phyloP scores from a whole-genome alignment of 2,797 vertebrate species.

The Nothura maculosa region DNA sequence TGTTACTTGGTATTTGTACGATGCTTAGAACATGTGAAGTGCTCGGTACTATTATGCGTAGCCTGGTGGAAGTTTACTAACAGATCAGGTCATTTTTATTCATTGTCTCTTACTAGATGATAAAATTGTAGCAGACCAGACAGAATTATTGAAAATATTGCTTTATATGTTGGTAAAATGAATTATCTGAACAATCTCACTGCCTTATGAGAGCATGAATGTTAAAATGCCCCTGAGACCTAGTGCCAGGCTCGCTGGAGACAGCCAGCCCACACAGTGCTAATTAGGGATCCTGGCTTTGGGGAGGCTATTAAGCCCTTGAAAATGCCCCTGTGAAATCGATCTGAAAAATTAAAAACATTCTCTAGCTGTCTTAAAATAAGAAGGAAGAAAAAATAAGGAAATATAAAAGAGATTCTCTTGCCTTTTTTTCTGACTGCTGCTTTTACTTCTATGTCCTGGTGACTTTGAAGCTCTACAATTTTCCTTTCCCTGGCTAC shows the following conservation, averaged over 20 bases:
- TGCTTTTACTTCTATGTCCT: not conserved
- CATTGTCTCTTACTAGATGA: not conserved
- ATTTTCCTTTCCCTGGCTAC: not conserved
- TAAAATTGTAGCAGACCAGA: not conserved
- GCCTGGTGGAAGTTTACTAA: not conserved
- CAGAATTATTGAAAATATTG: slow-evolving; percentile 30
- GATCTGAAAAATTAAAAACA: not conserved
- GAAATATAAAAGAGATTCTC: not conserved
- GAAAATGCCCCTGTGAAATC: not conserved
- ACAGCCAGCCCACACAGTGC: not conserved
- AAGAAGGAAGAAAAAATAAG: not conserved
- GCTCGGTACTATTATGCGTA: not conserved
- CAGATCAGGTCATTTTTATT: not conserved
- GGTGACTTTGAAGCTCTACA: not conserved
- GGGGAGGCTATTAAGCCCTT: not conserved
- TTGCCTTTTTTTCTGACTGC: not conserved
- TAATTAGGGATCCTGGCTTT: not conserved
- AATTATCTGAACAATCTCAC: not conserved
- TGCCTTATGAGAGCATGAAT: not conserved
- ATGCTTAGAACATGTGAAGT: not conserved
- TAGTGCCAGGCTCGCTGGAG: not conserved
- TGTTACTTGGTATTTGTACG: not conserved
- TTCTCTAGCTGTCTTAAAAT: not conserved
- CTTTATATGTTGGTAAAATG: slow-evolving; percentile 4
- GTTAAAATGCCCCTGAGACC: not conserved